Percentiles rank a stretch among this genome's conserved stretches.
phyloP scores from a whole-genome alignment of 2,888 invertebrate species.

The Odontocolon sp. region DNA sequence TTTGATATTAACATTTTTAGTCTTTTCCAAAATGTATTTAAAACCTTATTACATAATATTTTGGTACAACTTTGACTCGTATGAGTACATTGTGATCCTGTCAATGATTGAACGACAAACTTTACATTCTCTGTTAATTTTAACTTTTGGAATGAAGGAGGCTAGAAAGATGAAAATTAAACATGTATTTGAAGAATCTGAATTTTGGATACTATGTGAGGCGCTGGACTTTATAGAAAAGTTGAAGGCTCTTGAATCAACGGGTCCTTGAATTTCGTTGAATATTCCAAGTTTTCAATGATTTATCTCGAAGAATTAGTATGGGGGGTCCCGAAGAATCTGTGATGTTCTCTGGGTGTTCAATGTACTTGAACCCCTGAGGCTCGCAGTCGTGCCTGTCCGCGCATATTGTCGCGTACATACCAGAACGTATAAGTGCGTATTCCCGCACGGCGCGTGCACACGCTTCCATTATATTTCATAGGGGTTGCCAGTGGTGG shows the following conservation, averaged over 20 bases:
- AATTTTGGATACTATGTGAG: too few relatives aligned
- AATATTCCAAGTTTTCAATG: not conserved
- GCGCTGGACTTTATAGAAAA: not conserved
- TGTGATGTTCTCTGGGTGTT: conserved; percentile 6
- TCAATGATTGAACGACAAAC: too few relatives aligned
- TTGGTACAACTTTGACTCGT: too few relatives aligned
- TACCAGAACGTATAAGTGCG: conserved; percentile 45
- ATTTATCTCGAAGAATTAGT: conserved; percentile 29
- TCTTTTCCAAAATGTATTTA: too few relatives aligned
- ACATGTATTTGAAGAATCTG: too few relatives aligned
- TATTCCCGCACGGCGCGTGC: conserved; percentile 34
- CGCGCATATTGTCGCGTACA: conserved; percentile 35
- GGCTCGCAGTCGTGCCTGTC: not conserved
- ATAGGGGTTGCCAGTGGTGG: conserved; percentile 22
- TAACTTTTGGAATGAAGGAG: too few relatives aligned
- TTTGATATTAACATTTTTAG: too few relatives aligned
- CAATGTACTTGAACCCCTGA: not conserved
- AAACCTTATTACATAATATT: too few relatives aligned
- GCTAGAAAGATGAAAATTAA: too few relatives aligned
- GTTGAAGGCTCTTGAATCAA: not conserved
- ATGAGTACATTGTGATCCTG: too few relatives aligned
- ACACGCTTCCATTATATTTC: conserved; percentile 48
- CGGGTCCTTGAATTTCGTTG: not conserved
- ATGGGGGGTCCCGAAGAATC: conserved; percentile 12
- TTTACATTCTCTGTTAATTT: too few relatives aligned